A percentile compares a stretch with the other conserved stretches of the same genome.
Evolutionary conservation across 1,140 invertebrate genomes (phyloP).

Genomic region (Caenorhabditis elegans): DNA sequence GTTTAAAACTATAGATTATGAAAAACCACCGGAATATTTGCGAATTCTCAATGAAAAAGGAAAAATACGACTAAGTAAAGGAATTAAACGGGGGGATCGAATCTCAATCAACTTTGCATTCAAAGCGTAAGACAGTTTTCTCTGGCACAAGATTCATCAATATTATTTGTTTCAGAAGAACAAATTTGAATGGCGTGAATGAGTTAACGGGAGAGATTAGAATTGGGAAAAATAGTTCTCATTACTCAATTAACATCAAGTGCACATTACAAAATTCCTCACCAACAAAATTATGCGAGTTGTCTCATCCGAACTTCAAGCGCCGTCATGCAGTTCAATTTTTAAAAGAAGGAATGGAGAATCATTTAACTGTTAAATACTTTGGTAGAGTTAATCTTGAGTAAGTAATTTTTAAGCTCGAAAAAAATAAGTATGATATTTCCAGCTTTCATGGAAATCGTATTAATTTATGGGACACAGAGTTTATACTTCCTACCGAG

Average conservation of each 20-base stretch:
- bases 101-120: not conserved
- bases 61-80: not conserved
- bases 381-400: not conserved
- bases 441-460: too few species aligned
- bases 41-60: not conserved
- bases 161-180: too few species aligned
- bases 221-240: too few species aligned
- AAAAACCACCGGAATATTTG: not conserved
- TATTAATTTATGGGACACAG: not conserved
- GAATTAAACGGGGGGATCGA: not conserved
- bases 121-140: not conserved
- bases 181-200: too few species aligned
- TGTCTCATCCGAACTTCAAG: too few species aligned
- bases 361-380: not conserved
- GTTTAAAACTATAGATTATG: not conserved
- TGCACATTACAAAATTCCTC: too few species aligned
- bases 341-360: not conserved
- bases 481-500: not conserved
- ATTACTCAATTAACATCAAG: too few species aligned
- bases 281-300: too few species aligned
- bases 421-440: too few species aligned
- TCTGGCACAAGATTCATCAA: too few species aligned
- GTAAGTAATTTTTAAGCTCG: not conserved
- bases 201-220: too few species aligned
- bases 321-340: too few species aligned